Evolutionary conservation across 1,140 invertebrate genomes (phyloP).

Genomic region (Tetramorium simillimum): DNA sequence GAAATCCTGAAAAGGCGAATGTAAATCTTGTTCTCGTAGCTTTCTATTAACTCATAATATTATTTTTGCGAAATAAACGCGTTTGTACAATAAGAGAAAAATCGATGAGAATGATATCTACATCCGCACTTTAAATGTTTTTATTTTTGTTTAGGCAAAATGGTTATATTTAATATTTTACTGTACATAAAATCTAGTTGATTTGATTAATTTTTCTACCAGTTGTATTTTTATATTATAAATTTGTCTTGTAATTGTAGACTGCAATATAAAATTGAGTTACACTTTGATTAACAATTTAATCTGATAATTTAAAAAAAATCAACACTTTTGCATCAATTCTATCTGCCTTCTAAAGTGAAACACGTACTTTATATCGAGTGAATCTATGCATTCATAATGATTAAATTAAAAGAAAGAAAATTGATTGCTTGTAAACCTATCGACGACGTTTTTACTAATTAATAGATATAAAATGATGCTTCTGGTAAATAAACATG

Average conservation of each 20-base stretch:
- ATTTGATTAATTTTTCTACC: constrained; percentile 24
- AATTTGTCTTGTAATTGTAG: constrained; percentile 6
- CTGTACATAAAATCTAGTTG: constrained; percentile 16
- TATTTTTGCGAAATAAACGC: constrained; percentile 35
- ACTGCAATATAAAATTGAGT: constrained; percentile 7
- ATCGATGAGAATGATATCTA: constrained; percentile 31
- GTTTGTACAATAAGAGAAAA: constrained; percentile 30
- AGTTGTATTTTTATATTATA: constrained; percentile 14
- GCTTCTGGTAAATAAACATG: constrained; percentile 82
- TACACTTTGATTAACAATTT: not conserved
- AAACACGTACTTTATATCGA: constrained; percentile 73
- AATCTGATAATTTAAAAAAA: constrained; percentile 24
- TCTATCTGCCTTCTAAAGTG: constrained; percentile 73
- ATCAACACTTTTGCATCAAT: constrained; percentile 79
- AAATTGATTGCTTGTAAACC: constrained; percentile 79
- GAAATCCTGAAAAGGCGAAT: constrained; percentile 26
- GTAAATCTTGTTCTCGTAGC: constrained; percentile 27
- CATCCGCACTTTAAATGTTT: constrained; percentile 2
- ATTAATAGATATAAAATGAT: constrained; percentile 80
- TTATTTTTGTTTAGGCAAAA: constrained; percentile 23
- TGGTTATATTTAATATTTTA: not conserved
- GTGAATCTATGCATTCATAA: constrained; percentile 73
- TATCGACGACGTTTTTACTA: constrained; percentile 82
- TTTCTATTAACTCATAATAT: constrained; percentile 37
- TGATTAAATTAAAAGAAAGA: constrained; percentile 70